phyloP scores from a whole-genome alignment of 2,888 invertebrate species.

The Protophormia terraenovae region DNA sequence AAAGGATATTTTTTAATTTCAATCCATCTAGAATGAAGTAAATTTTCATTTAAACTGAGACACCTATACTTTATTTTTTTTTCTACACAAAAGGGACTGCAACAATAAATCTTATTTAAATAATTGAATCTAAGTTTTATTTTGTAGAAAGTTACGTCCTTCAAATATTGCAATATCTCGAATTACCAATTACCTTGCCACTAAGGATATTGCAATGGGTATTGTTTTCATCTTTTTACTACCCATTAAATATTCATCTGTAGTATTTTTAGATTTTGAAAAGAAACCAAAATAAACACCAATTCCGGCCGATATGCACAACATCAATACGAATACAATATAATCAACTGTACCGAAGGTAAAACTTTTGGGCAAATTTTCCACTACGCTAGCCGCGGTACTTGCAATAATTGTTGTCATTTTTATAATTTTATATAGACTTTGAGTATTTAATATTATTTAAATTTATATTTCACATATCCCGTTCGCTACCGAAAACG shows the following conservation, averaged over 20 bases:
- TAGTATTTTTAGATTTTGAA: constrained; percentile 82
- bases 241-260: constrained; percentile 84
- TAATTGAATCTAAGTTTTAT: no score
- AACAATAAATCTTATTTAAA: no score
- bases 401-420: constrained; percentile 21
- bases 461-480: neutral
- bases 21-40: no score
- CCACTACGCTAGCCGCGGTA: constrained; percentile 22
- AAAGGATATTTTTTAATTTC: no score
- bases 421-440: neutral
- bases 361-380: constrained; percentile 67
- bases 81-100: no score
- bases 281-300: constrained; percentile 84
- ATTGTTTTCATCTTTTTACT: constrained; percentile 83
- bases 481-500: neutral
- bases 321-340: constrained; percentile 83
- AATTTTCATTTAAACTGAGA: no score
- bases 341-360: constrained; percentile 81
- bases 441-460: neutral
- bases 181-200: constrained; percentile 83
- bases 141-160: no score
- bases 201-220: constrained; percentile 85
- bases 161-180: no score
- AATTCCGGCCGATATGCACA: constrained; percentile 82
- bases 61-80: no score